Evolutionary conservation across 92 coral and sea anemone genomes (phyloP).

Genomic region (Chrysogorgia sp.): DNA sequence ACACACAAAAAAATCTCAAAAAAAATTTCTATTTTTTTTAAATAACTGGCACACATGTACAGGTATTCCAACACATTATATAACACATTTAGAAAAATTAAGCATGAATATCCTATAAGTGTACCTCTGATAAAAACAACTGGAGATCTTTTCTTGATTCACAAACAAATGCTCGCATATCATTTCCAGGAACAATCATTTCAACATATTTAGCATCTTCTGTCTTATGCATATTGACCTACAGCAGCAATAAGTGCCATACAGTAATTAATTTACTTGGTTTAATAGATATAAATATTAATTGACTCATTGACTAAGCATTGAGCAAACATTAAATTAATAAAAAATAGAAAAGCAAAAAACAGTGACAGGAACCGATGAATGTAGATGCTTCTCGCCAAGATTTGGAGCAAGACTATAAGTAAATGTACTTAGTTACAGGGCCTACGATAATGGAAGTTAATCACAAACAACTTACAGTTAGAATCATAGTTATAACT

Average conservation of each 20-base stretch:
- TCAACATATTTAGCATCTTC: slow-evolving; percentile 85
- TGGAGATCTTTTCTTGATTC: slow-evolving; percentile 89
- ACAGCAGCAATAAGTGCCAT: no score
- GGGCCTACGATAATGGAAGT: neutral
- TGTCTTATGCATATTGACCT: slow-evolving; percentile 84
- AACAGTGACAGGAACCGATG: no score
- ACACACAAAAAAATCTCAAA: neutral
- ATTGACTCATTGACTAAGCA: no score
- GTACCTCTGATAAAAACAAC: slow-evolving; percentile 83
- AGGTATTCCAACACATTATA: no score
- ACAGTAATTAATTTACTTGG: no score
- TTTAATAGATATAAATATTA: no score
- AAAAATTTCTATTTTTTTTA: neutral
- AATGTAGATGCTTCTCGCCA: no score
- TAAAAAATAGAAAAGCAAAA: no score
- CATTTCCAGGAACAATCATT: slow-evolving; percentile 74
- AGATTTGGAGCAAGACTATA: no score
- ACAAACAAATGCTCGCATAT: slow-evolving; percentile 88
- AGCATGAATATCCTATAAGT: neutral
- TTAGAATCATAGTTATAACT: no score
- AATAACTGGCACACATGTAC: no score
- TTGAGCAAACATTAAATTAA: neutral
- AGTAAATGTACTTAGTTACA: no score
- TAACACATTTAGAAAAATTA: neutral
- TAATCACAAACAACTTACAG: neutral